These are phyloP conservation scores for Ernsta delagoae DNA, from an alignment of 2,888 invertebrate species.

Conservation along the genomic window DNA sequence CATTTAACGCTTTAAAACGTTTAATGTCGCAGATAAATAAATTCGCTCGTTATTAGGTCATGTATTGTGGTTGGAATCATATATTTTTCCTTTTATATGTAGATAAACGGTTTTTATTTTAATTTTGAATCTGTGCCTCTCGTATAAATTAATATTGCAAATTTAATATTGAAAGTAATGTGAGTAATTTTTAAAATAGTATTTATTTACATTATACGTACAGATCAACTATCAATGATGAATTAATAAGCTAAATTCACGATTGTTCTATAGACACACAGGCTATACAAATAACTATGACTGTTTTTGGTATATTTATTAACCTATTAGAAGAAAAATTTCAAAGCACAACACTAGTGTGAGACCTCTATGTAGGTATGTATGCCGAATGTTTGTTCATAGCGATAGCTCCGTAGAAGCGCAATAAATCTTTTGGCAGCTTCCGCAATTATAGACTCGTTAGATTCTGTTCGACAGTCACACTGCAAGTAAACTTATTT, in stretches of 20 bases:
- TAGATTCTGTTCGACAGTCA: conserved; percentile 48
- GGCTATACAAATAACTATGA: too few relatives aligned
- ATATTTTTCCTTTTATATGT: too few relatives aligned
- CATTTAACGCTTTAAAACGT: background rate
- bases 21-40: background rate
- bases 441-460: conserved; percentile 58
- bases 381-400: conserved; percentile 11
- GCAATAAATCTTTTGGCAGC: conserved; percentile 50
- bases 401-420: conserved; percentile 19
- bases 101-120: too few relatives aligned
- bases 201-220: too few relatives aligned
- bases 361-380: conserved; percentile 21
- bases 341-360: conserved; percentile 13
- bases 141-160: too few relatives aligned
- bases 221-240: too few relatives aligned
- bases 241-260: too few relatives aligned
- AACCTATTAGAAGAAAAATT: conserved; percentile 5
- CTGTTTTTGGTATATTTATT: too few relatives aligned
- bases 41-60: too few relatives aligned
- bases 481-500: conserved; percentile 12
- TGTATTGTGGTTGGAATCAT: too few relatives aligned
- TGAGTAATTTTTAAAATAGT: background rate
- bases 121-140: too few relatives aligned
- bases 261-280: too few relatives aligned
- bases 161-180: background rate